Conservation (phyloP, 1,140 invertebrate genomes). For the Potamilus streckersoni region DNA sequence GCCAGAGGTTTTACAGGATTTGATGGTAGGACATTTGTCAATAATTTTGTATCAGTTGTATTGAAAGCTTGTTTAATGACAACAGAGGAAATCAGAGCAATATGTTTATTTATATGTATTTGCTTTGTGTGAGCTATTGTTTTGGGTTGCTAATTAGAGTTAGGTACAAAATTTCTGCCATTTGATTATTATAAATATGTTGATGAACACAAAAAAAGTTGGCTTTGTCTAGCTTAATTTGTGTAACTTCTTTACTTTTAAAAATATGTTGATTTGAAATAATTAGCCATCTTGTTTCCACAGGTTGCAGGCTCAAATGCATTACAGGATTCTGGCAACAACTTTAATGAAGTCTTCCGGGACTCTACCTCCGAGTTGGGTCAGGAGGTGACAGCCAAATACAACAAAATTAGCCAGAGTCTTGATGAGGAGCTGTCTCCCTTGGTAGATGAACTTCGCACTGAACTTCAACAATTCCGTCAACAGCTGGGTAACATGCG, state of each 20-base stretch:
- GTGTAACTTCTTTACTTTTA: too few relatives aligned
- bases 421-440: constrained; percentile 43
- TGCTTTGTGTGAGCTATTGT: too few relatives aligned
- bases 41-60: background rate
- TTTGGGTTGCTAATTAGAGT: too few relatives aligned
- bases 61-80: too few relatives aligned
- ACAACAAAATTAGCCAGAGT: constrained; percentile 38
- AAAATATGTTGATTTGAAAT: too few relatives aligned
- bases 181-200: too few relatives aligned
- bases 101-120: too few relatives aligned
- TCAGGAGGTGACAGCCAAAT: constrained; percentile 39
- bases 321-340: constrained; percentile 23
- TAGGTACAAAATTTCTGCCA: too few relatives aligned
- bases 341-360: constrained; percentile 25
- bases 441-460: constrained; percentile 28
- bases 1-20: constrained; percentile 33
- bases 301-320: background rate
- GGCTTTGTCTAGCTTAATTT: too few relatives aligned
- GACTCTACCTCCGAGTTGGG: constrained; percentile 25
- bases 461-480: constrained; percentile 35
- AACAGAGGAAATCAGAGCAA: too few relatives aligned
- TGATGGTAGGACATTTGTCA: constrained; percentile 21
- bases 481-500: constrained; percentile 33
- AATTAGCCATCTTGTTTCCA: background rate
- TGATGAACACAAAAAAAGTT: too few relatives aligned